phyloP scores from a whole-genome alignment of 2,113 vertebrate genomes.

The Melanocharis versteri region DNA sequence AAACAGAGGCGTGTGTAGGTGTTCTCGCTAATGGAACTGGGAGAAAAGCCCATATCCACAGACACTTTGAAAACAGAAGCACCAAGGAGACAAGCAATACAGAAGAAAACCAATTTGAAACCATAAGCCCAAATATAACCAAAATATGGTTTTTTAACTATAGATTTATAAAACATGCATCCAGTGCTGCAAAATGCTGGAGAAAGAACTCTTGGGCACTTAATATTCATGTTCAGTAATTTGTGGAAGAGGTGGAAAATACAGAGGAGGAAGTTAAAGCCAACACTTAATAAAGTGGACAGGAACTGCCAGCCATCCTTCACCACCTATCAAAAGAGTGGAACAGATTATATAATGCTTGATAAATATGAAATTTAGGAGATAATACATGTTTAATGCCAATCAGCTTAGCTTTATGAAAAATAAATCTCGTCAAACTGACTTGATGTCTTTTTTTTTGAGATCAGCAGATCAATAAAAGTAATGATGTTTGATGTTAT shows the following conservation, averaged over 20 bases:
- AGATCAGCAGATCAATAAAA: constrained; percentile 3
- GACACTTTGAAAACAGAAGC: neutral
- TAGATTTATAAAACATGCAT: neutral
- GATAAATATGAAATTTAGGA: constrained; percentile 7
- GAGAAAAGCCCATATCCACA: neutral
- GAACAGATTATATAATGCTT: neutral
- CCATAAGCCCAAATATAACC: neutral
- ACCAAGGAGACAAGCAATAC: neutral
- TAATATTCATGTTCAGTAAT: neutral
- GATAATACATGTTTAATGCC: neutral
- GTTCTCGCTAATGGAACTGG: neutral
- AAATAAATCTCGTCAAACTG: neutral
- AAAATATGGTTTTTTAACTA: neutral
- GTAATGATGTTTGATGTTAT: neutral
- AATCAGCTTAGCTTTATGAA: neutral
- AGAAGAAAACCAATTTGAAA: neutral
- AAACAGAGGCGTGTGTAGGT: neutral
- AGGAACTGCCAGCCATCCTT: neutral
- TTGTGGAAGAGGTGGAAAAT: neutral
- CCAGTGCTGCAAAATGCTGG: neutral
- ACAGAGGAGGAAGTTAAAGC: neutral
- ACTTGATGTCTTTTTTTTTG: neutral
- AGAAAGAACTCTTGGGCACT: neutral
- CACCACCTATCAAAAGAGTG: neutral
- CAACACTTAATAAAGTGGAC: neutral